A percentile compares a stretch with the other conserved stretches of the same genome.
Evolutionary conservation across 2,797 vertebrate species (phyloP).

Genomic region (Gallinago solitaria): DNA sequence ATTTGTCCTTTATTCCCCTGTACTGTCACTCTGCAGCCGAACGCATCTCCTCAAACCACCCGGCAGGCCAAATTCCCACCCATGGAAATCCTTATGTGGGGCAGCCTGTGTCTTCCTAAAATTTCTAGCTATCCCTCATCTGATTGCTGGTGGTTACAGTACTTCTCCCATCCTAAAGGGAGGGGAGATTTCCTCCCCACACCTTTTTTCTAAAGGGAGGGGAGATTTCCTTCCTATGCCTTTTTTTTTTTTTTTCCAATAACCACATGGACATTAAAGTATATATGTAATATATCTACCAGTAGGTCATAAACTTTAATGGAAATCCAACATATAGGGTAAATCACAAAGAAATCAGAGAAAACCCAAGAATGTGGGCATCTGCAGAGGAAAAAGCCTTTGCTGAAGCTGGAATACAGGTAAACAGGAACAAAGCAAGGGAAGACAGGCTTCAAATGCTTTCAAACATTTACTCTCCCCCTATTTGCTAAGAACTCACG

Average conservation of each 20-base stretch:
- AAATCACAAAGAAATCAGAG: not conserved
- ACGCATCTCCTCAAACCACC: not conserved
- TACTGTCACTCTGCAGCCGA: accelerated
- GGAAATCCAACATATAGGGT: not conserved
- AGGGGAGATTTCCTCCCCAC: not conserved
- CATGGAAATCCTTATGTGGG: not conserved
- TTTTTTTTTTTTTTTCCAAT: not conserved
- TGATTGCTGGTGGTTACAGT: not conserved
- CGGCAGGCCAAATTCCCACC: not conserved
- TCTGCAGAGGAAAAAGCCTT: not conserved
- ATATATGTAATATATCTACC: not conserved
- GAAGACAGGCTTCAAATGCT: not conserved
- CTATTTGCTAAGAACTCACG: not conserved
- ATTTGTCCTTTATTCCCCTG: not conserved
- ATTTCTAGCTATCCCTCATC: not conserved
- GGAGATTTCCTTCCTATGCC: not conserved
- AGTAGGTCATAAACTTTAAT: not conserved
- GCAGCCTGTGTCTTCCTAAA: not conserved
- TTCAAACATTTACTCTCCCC: not conserved
- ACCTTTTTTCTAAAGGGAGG: not conserved
- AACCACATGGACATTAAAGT: not conserved
- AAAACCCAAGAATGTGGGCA: not conserved
- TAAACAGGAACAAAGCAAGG: not conserved
- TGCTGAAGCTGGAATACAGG: not conserved
- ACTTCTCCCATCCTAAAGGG: not conserved